Base-by-base conservation (phyloP, 2,888 invertebrate species). In the Sepiola atlantica region DNA sequence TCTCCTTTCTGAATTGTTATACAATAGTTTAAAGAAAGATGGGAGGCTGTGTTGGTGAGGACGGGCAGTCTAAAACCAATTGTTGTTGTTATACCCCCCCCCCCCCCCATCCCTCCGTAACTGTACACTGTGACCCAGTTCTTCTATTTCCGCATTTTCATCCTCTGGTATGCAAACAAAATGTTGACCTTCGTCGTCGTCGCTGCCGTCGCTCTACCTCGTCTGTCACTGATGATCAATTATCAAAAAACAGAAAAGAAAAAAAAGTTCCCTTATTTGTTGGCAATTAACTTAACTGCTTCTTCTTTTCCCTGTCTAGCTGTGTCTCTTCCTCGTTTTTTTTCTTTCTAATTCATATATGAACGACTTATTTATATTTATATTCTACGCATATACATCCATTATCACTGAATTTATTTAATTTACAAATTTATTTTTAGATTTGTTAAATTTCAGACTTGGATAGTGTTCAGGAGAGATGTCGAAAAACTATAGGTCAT, bases 131-230 rank as follows among this genome's bases (percentile, higher is more conserved):
- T 77, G 77, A 77, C 77, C 77, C n/a, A 77, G n/a, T 77, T 77
- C n/a, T 77, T 77, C n/a, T 77, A 77, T 77, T 77, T 77, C 77
- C 77, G 77, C 32, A 77, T 77, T 77, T n/a, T 77, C 77, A 77
- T 77, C n/a, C 77, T 77, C n/a, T 77, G 77, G 77, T 77, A 77
- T 77, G 77, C 77, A 77, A 77, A 77, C 77, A n/a, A 77, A 77
- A 32, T 77, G 77, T n/a, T 77, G 77, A 77, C 77, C 77, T 77
- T 77, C n/a, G n/a, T n/a, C 4, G 77, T n/a, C 18, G 4, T n/a
- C n/a, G n/a, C 77, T n/a, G 77, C 45, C 45, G 2, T 8, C 45
- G 45, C n/a, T n/a, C n/a, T n/a, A n/a, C n/a, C n/a, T 45, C 45
- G 45, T 3, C 77, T 77, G 77, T 77, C 77, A 77, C n/a, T 77